Evolutionary conservation across 1,140 invertebrate genomes (phyloP).

Genomic region (Planococcus citri): DNA sequence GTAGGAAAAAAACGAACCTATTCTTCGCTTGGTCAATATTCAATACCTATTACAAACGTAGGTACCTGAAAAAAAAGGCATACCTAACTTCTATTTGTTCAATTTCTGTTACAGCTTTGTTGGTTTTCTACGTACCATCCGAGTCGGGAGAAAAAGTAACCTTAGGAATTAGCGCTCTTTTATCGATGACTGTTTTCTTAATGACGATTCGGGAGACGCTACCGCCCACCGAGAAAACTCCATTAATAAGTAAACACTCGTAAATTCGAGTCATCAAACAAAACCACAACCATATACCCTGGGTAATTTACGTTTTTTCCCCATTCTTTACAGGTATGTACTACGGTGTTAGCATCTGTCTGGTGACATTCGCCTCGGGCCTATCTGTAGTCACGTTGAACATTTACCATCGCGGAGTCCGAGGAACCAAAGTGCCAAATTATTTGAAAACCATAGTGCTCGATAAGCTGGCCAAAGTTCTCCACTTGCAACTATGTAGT

Average conservation of each 20-base stretch:
- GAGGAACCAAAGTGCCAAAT: slow-evolving; percentile 60
- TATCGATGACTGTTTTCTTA: slow-evolving; percentile 86
- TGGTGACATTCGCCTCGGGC: slow-evolving; percentile 77
- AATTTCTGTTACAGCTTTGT: slow-evolving; percentile 56
- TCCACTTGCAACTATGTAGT: slow-evolving; percentile 48
- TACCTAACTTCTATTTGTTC: too few relatives aligned
- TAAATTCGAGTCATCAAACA: background rate
- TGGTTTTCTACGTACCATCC: slow-evolving; percentile 85
- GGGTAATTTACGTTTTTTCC: background rate
- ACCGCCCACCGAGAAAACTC: slow-evolving; percentile 84
- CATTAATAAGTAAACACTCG: slow-evolving; percentile 70
- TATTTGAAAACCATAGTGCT: slow-evolving; percentile 53
- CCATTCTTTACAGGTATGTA: slow-evolving; percentile 55
- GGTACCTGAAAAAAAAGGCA: too few relatives aligned
- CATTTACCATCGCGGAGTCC: slow-evolving; percentile 69
- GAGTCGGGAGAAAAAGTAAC: slow-evolving; percentile 84
- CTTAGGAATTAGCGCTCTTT: slow-evolving; percentile 71
- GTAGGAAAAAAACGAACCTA: too few relatives aligned
- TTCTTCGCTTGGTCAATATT: too few relatives aligned
- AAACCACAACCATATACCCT: background rate
- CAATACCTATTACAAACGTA: too few relatives aligned
- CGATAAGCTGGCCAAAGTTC: slow-evolving; percentile 46
- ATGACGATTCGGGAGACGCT: slow-evolving; percentile 84
- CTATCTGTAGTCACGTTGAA: slow-evolving; percentile 74
- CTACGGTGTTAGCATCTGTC: slow-evolving; percentile 81